These are phyloP conservation scores for Tinamus guttatus DNA, from an alignment of 2,113 vertebrate species.

Conservation along the genomic window DNA sequence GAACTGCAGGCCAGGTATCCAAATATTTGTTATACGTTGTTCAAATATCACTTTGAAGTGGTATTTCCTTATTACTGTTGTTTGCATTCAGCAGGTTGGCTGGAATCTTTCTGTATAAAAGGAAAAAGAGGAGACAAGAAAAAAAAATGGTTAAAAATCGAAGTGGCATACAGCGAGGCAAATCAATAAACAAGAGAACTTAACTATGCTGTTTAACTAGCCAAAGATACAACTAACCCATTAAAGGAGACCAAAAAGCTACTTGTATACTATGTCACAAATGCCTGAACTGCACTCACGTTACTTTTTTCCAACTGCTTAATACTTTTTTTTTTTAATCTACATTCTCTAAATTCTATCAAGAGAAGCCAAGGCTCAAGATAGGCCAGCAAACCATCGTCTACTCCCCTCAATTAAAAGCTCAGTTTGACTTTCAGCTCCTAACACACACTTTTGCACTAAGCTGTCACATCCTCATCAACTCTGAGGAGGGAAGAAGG, in stretches of 20 bases:
- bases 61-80: conserved; percentile 90
- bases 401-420: neutral
- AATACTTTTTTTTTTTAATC: too few relatives aligned
- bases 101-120: conserved; percentile 86
- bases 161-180: neutral
- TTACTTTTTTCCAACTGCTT: neutral
- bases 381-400: neutral
- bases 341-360: neutral
- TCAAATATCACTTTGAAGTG: conserved; percentile 78
- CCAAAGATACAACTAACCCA: neutral
- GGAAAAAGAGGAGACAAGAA: neutral
- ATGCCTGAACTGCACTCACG: neutral
- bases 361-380: neutral
- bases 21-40: conserved; percentile 76
- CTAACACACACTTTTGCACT: neutral
- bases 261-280: neutral
- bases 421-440: neutral
- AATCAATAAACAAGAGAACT: neutral
- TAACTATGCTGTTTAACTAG: neutral
- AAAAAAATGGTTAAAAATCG: neutral
- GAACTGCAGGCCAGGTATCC: conserved; percentile 81
- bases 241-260: neutral
- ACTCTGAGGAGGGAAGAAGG: neutral
- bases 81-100: conserved; percentile 97
- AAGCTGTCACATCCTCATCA: neutral